These are phyloP conservation scores for Neodiprion pinetum DNA, from an alignment of 1,140 invertebrate species.

Conservation along the genomic window DNA sequence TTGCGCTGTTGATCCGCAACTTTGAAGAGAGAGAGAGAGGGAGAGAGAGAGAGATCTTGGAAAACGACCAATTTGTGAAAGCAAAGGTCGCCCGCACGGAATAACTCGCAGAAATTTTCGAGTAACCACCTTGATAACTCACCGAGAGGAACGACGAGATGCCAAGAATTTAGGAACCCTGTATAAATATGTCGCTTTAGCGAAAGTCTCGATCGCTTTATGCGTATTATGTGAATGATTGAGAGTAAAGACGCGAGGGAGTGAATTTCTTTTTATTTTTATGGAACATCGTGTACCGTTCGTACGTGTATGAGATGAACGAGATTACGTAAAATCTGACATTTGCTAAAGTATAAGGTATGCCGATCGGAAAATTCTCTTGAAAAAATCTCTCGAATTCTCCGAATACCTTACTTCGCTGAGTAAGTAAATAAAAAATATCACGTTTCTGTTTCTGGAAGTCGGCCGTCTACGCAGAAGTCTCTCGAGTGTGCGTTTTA, in stretches of 20 bases:
- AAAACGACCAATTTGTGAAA: slow-evolving; percentile 29
- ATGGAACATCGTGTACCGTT: no score
- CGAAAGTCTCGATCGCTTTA: no score
- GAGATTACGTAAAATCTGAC: no score
- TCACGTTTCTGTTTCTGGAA: no score
- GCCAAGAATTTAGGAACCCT: slow-evolving; percentile 13
- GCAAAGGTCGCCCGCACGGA: slow-evolving; percentile 13
- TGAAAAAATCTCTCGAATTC: no score
- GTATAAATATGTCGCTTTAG: slow-evolving; percentile 12
- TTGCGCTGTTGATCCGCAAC: not conserved
- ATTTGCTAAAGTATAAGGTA: no score
- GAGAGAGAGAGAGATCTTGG: slow-evolving; percentile 14
- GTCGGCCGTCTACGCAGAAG: no score
- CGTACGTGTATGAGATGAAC: no score
- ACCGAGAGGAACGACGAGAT: not conserved
- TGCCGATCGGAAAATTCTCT: no score
- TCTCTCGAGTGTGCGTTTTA: no score
- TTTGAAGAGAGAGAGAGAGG: not conserved
- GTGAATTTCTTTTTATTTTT: not conserved
- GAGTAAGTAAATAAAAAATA: no score
- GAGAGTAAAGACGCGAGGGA: not conserved
- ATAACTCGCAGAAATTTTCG: not conserved
- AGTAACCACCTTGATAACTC: not conserved
- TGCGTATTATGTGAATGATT: not conserved
- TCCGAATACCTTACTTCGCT: no score